Base-by-base conservation (phyloP, 1,140 invertebrate species). In the Oreohelix idahoensis region DNA sequence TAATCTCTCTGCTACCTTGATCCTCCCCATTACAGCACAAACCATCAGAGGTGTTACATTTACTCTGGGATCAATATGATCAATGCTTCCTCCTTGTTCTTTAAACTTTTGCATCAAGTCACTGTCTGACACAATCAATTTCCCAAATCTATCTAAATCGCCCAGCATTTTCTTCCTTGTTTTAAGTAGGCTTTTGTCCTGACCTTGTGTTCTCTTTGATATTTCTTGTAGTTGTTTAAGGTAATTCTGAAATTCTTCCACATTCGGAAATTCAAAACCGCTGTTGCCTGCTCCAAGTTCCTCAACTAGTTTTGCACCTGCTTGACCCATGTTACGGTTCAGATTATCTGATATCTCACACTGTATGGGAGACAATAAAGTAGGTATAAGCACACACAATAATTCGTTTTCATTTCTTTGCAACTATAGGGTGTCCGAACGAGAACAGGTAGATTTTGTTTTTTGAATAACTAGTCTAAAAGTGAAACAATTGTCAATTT, bases 41-140 rank as follows among this genome's bases (percentile, higher is more conserved):
- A n/a, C 36, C 35, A 79, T 79, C 15, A 79, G 36, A 10, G 77
- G 53, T 23, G 51, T 69, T 23, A 53, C 77, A 39, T 69, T 53
- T 39, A 42, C 20, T 4, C n/a, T 66, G 11, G 15, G 29, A n/a
- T 79, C 58, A 51, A 51, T 5, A 1, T 29, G 26, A 49, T 76
- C 29, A 32, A 76, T n/a, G 36, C 36, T 32, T 51, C 11, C 1
- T 38, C 29, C 23, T 63, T 66, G 36, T n/a, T 39, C 53, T 10
- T 36, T 53, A 58, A 45, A 63, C 4, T 58, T 8, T 58, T 58
- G 53, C 26, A 58, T 58, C 15, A 58, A n/a, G 26, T 58, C 53
- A 23, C 23, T 58, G 26, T 58, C 53, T 58, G 23, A 58, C 26
- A 58, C 10, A 58, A 58, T 4, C 4, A 11, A 4, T 4, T 58